These are phyloP conservation scores for Hanleya hanleyi DNA, from an alignment of 2,888 invertebrate genomes.

Conservation along the genomic window DNA sequence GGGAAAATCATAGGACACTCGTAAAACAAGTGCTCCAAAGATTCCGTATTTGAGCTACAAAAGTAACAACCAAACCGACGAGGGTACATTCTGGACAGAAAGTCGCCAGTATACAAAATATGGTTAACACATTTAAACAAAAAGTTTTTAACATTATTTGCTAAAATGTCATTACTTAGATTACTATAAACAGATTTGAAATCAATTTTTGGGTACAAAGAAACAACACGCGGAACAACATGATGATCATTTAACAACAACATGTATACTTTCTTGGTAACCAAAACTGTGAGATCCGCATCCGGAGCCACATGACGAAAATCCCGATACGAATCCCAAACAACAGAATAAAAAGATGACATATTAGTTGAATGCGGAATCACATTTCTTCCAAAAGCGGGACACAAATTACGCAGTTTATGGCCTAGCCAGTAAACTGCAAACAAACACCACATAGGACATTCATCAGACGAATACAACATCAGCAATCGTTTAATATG, in stretches of 20 bases:
- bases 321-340: background rate
- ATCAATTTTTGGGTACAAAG: background rate
- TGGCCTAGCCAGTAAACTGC: background rate
- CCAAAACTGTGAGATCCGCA: background rate
- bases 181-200: background rate
- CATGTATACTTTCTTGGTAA: background rate
- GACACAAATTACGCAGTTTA: background rate
- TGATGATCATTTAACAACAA: background rate
- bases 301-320: background rate
- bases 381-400: background rate
- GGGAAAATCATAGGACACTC: too few relatives aligned
- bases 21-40: too few relatives aligned
- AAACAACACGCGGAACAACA: background rate
- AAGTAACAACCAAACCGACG: too few relatives aligned
- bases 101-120: background rate
- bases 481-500: background rate
- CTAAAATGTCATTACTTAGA: background rate
- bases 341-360: background rate
- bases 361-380: background rate
- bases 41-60: too few relatives aligned
- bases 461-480: background rate
- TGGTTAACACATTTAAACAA: background rate
- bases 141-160: background rate
- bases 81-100: background rate
- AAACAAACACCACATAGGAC: background rate